Conservation (phyloP, 2,113 vertebrate species). For the Opisthocomus hoazin region DNA sequence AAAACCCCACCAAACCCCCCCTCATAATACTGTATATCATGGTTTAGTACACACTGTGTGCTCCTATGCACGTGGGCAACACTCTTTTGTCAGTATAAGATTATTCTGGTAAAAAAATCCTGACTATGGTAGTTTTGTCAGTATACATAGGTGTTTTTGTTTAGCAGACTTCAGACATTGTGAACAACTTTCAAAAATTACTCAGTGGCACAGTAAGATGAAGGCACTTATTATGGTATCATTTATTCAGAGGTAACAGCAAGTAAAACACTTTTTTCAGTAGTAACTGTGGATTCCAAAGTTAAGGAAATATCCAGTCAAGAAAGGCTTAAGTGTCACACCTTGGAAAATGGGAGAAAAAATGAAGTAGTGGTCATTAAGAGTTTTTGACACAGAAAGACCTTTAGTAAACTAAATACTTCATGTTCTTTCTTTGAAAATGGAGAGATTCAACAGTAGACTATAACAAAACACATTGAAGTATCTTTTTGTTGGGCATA, state of each 20-base stretch:
- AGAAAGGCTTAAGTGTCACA: background rate
- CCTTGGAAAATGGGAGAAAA: background rate
- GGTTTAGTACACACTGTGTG: background rate
- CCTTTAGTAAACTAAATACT: background rate
- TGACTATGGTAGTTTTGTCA: background rate
- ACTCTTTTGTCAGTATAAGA: background rate
- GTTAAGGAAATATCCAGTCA: background rate
- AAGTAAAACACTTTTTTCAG: background rate
- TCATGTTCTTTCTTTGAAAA: background rate
- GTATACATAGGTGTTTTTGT: background rate
- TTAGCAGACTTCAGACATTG: background rate
- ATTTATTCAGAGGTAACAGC: background rate
- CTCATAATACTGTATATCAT: background rate
- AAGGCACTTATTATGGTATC: background rate
- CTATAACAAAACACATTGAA: background rate
- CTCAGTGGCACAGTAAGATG: background rate
- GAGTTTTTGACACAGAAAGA: background rate
- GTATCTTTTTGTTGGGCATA: background rate
- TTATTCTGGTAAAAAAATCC: background rate
- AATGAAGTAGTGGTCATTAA: background rate
- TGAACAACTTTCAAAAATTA: background rate
- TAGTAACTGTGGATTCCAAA: background rate
- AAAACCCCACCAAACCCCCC: rapidly evolving
- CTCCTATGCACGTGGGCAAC: background rate
- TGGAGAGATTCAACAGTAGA: background rate